Evolutionary conservation across 2,113 vertebrate species (phyloP).

Genomic region (Azemiops feae): DNA sequence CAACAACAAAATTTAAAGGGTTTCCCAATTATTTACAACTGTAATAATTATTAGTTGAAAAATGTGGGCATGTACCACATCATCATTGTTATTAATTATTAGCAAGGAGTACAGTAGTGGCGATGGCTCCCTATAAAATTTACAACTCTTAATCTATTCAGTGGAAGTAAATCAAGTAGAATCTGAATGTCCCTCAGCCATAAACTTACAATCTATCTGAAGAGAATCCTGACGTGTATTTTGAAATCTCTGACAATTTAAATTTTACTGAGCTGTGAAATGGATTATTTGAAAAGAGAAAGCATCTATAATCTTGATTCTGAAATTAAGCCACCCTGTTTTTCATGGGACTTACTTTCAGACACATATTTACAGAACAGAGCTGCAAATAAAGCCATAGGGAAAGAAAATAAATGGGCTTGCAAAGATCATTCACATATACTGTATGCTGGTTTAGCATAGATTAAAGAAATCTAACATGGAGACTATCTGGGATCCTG

Average conservation of each 20-base stretch:
- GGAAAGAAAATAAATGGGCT: neutral
- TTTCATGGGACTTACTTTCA: neutral
- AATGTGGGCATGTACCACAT: neutral
- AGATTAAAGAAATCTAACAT: neutral
- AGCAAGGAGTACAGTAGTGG: neutral
- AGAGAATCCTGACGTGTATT: neutral
- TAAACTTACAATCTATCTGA: neutral
- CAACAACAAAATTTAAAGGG: neutral
- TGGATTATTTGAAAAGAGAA: neutral
- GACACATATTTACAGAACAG: neutral
- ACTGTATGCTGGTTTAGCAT: neutral
- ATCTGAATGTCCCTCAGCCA: neutral
- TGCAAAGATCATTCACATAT: neutral
- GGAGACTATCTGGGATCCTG: no score
- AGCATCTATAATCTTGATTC: neutral
- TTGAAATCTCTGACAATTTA: neutral
- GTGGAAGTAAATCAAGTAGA: neutral
- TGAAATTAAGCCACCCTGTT: neutral
- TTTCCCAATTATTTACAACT: neutral
- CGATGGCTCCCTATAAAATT: neutral
- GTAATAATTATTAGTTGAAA: neutral
- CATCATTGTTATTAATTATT: neutral
- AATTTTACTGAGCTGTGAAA: neutral
- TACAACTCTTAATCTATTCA: neutral
- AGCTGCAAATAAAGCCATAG: neutral